Conservation (phyloP, 2,888 invertebrate species). For the Aelia acuminata region DNA sequence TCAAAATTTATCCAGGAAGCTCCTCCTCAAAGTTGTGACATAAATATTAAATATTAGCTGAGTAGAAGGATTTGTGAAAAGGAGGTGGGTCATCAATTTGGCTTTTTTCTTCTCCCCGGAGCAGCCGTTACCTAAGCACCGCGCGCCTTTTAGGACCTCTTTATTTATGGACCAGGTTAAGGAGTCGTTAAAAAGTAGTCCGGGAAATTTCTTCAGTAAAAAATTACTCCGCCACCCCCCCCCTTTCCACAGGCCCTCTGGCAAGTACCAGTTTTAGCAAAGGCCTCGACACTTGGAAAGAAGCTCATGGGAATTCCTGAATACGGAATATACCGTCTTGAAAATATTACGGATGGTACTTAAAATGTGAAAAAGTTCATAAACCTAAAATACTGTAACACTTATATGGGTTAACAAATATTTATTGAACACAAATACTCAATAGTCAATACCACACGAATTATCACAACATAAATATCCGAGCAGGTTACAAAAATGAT, state of each 20-base stretch:
- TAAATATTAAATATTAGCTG: constrained; percentile 36
- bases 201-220: constrained; percentile 20
- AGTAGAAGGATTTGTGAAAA: constrained; percentile 30
- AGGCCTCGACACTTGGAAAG: too few species aligned
- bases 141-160: neutral
- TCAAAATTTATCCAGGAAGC: constrained; percentile 17
- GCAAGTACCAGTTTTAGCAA: neutral
- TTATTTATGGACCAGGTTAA: constrained; percentile 38
- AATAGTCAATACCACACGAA: too few species aligned
- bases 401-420: too few species aligned
- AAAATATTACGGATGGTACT: too few species aligned
- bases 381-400: too few species aligned
- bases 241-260: too few species aligned
- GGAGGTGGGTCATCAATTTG: constrained; percentile 18
- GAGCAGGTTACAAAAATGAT: too few species aligned
- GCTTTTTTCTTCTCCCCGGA: neutral
- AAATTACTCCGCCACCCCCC: neutral
- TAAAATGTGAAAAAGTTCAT: too few species aligned
- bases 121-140: neutral
- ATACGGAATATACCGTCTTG: too few species aligned
- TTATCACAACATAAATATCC: too few species aligned
- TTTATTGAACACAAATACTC: too few species aligned
- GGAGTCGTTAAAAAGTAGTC: constrained; percentile 24
- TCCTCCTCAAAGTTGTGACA: constrained; percentile 1
- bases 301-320: too few species aligned